Base-by-base conservation (phyloP, 2,113 vertebrate genomes). In the Clupea harengus region DNA sequence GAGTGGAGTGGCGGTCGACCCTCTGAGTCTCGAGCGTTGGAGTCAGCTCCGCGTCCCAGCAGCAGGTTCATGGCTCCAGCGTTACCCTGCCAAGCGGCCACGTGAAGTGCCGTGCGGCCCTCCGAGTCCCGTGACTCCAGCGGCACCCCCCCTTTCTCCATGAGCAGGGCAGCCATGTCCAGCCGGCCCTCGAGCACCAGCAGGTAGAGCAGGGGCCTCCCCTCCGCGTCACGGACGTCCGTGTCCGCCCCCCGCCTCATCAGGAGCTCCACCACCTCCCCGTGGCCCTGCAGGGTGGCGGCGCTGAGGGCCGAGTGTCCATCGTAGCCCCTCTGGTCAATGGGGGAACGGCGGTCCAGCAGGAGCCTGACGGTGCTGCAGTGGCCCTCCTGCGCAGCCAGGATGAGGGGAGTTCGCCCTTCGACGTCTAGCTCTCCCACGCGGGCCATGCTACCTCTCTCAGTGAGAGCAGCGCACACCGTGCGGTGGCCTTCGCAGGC, bases 321-420 rank as follows among this genome's bases (percentile, higher is more conserved):
- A 47, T 96, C 93, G 0, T 95, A 94, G 0, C 93, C 94, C 44
- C 92, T 90, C 78, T 94, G 94, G 84, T 96, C 94, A 17, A 96
- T 92, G 7, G 95, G 93, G 8, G 94, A 94, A 32, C 90, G 92
- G 8, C 93, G 91, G 60, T 95, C 95, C 32, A 96, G 91, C 81
- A 97, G 89, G 3, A 96, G 89, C 85, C 90, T 92, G 22, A 93
- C 94, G 0, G 93, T 91, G 83, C 91, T 89, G 44, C 87, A 90
- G 84, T 96, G 96, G 13, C 96, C 95, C 86, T 96, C 96, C 90
- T 96, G 95, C 32, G 95, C 94, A 2, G 96, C 95, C 85, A 97
- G 85, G 84, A 96, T 93, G 7, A 96, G 92, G 2, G 96, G 93
- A 0, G 92, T 94, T 3, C 93, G 92, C 39, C 96, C 96, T 45